These are phyloP conservation scores for Vollenhovia emeryi DNA, from an alignment of 1,140 invertebrate species.

Conservation along the genomic window DNA sequence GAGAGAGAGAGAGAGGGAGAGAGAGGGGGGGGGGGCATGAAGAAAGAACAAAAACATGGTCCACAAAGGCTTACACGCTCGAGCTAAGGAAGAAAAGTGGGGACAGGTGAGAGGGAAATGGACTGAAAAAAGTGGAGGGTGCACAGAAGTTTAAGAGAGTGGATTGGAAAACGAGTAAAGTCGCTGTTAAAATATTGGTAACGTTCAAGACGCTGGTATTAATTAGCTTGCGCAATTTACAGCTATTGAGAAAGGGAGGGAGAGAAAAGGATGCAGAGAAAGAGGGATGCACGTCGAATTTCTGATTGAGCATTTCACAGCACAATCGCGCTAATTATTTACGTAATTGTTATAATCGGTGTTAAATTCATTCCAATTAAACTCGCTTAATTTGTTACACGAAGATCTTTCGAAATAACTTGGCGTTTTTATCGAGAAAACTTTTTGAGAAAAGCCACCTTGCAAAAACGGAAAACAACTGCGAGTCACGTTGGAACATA, in stretches of 20 bases:
- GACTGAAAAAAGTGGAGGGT: constrained; percentile 32
- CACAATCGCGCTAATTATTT: neutral
- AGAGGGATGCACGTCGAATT: neutral
- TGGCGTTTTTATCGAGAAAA: neutral
- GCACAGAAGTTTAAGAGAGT: neutral
- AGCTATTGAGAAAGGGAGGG: neutral
- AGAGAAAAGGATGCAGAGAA: neutral
- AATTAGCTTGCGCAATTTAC: constrained; percentile 47
- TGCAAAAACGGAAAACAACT: neutral
- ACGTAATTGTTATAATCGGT: constrained; percentile 1
- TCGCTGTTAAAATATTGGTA: constrained; percentile 21
- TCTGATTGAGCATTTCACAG: neutral
- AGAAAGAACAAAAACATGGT: constrained; percentile 42
- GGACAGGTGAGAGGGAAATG: constrained; percentile 23
- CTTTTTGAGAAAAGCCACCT: neutral
- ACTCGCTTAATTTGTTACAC: neutral
- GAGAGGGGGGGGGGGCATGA: no score
- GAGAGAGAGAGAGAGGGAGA: no score
- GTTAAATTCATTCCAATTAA: neutral
- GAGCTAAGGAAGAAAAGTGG: constrained; percentile 1
- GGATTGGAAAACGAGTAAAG: constrained; percentile 5
- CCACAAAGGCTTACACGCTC: constrained; percentile 28
- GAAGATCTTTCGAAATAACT: neutral
- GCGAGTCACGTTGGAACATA: neutral
- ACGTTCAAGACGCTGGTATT: neutral